Percentiles rank a stretch among this genome's conserved stretches.
phyloP scores from a whole-genome alignment of 2,797 vertebrate genomes.

The Muraenolepis orangiensis region DNA sequence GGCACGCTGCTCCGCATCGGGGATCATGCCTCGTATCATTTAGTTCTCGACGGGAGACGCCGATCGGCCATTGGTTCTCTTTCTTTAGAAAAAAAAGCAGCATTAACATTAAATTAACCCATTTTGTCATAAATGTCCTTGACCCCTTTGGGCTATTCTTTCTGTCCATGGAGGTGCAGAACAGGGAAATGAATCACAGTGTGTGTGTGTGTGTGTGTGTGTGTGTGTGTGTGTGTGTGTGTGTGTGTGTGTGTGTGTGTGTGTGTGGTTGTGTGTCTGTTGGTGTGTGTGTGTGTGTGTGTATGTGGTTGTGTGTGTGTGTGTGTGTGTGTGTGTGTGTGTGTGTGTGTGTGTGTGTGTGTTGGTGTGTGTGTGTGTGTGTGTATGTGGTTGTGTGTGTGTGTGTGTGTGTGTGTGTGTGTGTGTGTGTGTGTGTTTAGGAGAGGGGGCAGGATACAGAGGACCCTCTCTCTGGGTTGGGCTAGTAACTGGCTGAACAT shows the following conservation, averaged over 20 bases:
- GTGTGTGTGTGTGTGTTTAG: slow-evolving; percentile 31
- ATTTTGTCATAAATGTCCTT: neutral
- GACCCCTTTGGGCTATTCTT: neutral
- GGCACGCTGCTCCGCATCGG: slow-evolving; percentile 11
- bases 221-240: slow-evolving; percentile 37
- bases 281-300: slow-evolving; percentile 43
- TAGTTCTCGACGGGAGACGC: slow-evolving; percentile 9
- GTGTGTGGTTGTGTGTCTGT: no score
- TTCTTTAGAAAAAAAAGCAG: no score
- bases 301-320: slow-evolving; percentile 31
- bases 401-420: slow-evolving; percentile 31
- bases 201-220: slow-evolving; percentile 33
- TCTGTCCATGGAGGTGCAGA: neutral
- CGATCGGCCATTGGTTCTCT: neutral
- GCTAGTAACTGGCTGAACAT: slow-evolving; percentile 57
- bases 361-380: slow-evolving; percentile 33
- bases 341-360: slow-evolving; percentile 29
- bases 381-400: no score
- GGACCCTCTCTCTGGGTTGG: slow-evolving; percentile 67
- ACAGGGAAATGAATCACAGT: slow-evolving; percentile 64
- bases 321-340: slow-evolving; percentile 27
- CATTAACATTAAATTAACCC: neutral
- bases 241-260: slow-evolving; percentile 29
- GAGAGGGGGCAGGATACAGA: slow-evolving; percentile 11
- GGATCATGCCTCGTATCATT: slow-evolving; percentile 2